Percentiles rank a stretch among this genome's conserved stretches.
phyloP scores from a whole-genome alignment of 2,888 invertebrate species.

The Drosophila sordidula region DNA sequence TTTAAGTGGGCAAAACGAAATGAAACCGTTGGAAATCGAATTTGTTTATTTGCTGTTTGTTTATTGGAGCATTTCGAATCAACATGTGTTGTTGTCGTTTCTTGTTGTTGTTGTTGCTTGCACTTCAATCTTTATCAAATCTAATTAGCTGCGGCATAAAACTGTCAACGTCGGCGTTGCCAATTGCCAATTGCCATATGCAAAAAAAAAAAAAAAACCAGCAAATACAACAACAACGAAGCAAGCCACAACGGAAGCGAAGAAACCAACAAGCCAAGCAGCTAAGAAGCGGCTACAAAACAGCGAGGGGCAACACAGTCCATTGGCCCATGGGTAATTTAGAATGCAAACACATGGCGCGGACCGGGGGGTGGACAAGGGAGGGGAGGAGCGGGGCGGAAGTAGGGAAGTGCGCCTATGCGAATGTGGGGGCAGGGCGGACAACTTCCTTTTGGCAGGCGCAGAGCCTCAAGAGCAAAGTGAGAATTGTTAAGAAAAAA shows the following conservation, averaged over 20 bases:
- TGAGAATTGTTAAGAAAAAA: conserved; percentile 64
- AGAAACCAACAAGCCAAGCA: conserved; percentile 44
- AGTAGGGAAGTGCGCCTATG: not conserved
- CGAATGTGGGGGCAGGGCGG: conserved; percentile 7
- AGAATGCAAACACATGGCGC: conserved; percentile 67
- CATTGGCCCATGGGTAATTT: conserved; percentile 72
- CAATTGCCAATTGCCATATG: conserved; percentile 50
- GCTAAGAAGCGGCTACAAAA: conserved; percentile 19
- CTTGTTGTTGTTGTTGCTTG: conserved; percentile 10
- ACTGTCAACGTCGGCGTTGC: conserved; percentile 53
- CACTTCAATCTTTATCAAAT: conserved; percentile 51
- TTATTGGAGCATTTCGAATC: conserved; percentile 43
- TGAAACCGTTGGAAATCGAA: conserved; percentile 31
- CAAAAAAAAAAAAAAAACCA: conserved; percentile 20
- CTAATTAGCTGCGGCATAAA: conserved; percentile 62
- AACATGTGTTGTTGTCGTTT: conserved; percentile 44
- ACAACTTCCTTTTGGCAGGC: conserved; percentile 68
- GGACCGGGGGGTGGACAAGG: not conserved
- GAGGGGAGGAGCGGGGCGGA: not conserved
- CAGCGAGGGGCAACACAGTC: conserved; percentile 45
- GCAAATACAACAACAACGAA: conserved; percentile 1
- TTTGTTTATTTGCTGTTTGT: conserved; percentile 21
- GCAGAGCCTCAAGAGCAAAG: conserved; percentile 51
- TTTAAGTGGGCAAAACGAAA: conserved; percentile 11
- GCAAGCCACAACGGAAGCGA: conserved; percentile 29